Base-by-base conservation (phyloP, 2,113 vertebrate species). In the Scomber colias region DNA sequence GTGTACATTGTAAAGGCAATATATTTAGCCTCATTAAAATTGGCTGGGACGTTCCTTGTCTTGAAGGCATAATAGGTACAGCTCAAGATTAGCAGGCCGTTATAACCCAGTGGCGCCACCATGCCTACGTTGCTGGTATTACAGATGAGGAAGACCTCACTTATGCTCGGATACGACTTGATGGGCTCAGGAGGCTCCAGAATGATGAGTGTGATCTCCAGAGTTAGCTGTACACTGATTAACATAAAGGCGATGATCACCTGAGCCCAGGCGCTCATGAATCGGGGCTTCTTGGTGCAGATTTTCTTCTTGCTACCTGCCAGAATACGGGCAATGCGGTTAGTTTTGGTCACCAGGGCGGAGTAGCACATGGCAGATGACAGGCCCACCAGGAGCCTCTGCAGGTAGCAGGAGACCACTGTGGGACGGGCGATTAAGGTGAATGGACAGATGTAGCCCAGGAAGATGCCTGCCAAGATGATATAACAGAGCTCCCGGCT, bases 1-100 rank as follows among this genome's bases (percentile, higher is more conserved):
- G 98, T 99, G 89, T 99, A 99, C 98, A 99, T 99, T 74, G 98
- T 99, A 89, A 99, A 99, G 68, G 98, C 98, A 60, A 99, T 99
- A 70, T 99, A 99, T 93, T 99, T 99, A 78, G 98, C 98, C 94
- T 99, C 98, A 0, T 99, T 99, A 91, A 99, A 99, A 90, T 99
- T 99, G 89, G 97, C 98, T 1, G 98, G 98, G 86, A 99, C 98
- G 0, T 99, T 99, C 80, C 98, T 94, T 9, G 98, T 99, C 96
- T 99, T 99, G 94, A 99, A 99, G 95, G 98, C 98, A 79, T 99
- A 99, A 91, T 99, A 99, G 0, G 98, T 99, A 90, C 98, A 99
- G 94, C 98, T 99, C 97, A 99, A 96, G 90, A 99, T 99, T 27
- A 99, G 96, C 62, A 99, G 96, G 79, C 98, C 98, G 1, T 99